Conservation (phyloP, 2,888 invertebrate species). For the Himalopsyche anomala region DNA sequence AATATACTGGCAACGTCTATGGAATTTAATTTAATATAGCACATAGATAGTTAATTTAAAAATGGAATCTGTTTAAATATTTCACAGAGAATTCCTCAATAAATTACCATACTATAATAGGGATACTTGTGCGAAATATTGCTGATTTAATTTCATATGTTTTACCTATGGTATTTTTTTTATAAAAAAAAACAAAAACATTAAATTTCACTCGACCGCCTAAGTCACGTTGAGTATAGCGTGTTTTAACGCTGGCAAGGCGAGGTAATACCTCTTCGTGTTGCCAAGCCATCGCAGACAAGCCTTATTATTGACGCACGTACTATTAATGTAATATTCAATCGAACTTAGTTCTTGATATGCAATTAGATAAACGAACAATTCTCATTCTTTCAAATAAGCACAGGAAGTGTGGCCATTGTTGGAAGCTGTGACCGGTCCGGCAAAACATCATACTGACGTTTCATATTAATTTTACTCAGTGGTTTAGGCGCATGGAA, state of each 20-base stretch:
- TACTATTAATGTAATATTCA: no score
- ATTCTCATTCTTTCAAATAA: no score
- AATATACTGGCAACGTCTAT: slow-evolving; percentile 7
- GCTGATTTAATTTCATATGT: background rate
- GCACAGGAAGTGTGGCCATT: no score
- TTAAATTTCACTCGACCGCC: background rate
- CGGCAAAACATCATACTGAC: no score
- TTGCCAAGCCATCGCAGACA: background rate
- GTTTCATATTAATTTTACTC: no score
- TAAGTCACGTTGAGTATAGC: slow-evolving; percentile 22
- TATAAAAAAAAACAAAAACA: background rate
- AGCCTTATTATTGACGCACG: background rate
- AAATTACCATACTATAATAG: background rate
- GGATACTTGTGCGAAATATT: background rate
- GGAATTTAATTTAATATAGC: slow-evolving; percentile 3
- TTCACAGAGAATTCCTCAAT: background rate
- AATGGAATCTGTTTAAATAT: no score
- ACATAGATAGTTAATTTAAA: no score
- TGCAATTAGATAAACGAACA: no score
- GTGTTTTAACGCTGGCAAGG: background rate
- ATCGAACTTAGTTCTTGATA: no score
- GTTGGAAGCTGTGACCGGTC: no score
- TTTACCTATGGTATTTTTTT: background rate
- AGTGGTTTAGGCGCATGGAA: no score
- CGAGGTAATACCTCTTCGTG: slow-evolving; percentile 7